A percentile compares a stretch with the other conserved stretches of the same genome.
Conservation (phyloP, 2,888 invertebrate species). For the Tetrapedia diversipes region DNA sequence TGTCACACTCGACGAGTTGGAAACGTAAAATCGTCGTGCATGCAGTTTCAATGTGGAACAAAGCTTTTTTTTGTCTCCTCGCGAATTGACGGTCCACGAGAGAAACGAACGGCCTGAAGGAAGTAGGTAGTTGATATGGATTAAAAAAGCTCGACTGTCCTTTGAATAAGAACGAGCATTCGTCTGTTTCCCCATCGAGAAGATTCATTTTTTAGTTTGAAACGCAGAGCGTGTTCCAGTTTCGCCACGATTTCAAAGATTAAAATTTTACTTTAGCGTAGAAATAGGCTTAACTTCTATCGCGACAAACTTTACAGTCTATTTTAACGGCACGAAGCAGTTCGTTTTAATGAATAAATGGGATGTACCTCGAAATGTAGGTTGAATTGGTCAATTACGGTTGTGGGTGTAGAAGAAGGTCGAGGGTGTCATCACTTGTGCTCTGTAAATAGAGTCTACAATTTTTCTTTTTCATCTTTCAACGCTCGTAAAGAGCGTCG, state of each 20-base stretch:
- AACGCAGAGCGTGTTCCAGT: background rate
- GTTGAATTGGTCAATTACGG: conserved; percentile 27
- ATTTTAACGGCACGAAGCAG: background rate
- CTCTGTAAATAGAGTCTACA: conserved; percentile 27
- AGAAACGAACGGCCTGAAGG: background rate
- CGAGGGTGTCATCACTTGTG: conserved; percentile 1
- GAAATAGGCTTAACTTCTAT: background rate
- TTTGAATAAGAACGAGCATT: background rate
- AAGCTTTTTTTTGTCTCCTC: conserved; percentile 31
- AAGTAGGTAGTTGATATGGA: background rate
- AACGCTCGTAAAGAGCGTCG: conserved; percentile 3
- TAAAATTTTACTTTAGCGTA: background rate
- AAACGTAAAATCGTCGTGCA: background rate
- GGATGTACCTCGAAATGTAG: conserved; percentile 16
- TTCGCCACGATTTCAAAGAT: too few relatives aligned
- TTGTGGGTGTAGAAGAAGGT: conserved; percentile 15
- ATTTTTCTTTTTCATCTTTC: background rate
- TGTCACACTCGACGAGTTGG: background rate
- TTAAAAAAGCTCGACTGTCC: background rate
- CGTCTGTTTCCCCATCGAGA: background rate
- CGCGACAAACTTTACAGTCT: background rate
- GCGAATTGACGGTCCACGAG: background rate
- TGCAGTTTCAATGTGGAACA: conserved; percentile 1
- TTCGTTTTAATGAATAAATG: conserved; percentile 3
- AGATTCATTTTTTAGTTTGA: background rate